phyloP scores from a whole-genome alignment of 2,113 vertebrate species.

The Macquaria ambigua region DNA sequence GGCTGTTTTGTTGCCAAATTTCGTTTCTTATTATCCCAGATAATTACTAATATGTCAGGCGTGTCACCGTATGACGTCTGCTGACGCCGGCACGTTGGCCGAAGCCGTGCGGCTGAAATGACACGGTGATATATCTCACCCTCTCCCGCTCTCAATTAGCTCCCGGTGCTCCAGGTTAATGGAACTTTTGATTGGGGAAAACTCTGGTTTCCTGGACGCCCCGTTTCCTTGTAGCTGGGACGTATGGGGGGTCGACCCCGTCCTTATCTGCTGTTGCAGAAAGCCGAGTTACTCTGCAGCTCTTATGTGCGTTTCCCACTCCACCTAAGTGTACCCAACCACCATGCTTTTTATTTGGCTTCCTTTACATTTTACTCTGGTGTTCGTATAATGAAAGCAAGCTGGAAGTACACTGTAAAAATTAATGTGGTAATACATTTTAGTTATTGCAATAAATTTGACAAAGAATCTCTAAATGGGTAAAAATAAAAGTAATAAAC shows the following conservation, averaged over 20 bases:
- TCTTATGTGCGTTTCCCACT: constrained; percentile 12
- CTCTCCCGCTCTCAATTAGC: constrained; percentile 78
- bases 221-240: constrained; percentile 38
- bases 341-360: background rate
- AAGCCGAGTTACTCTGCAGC: constrained; percentile 25
- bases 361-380: background rate
- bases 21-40: constrained; percentile 61
- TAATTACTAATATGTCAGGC: constrained; percentile 75
- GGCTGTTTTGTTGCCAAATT: constrained; percentile 45
- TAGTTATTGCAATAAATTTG: background rate
- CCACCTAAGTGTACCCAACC: constrained; percentile 13
- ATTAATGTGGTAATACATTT: background rate
- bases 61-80: constrained; percentile 37
- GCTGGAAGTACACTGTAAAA: background rate
- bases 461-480: background rate
- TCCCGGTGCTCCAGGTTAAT: constrained; percentile 80
- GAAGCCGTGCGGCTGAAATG: constrained; percentile 1
- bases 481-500: background rate
- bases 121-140: constrained; percentile 54
- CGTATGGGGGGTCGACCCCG: constrained; percentile 37
- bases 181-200: constrained; percentile 81
- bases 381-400: background rate
- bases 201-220: constrained; percentile 55
- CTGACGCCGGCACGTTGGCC: constrained; percentile 20
- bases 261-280: constrained; percentile 73